Evolutionary conservation across 1,140 invertebrate species (phyloP).

Genomic region (Pinna nobilis): DNA sequence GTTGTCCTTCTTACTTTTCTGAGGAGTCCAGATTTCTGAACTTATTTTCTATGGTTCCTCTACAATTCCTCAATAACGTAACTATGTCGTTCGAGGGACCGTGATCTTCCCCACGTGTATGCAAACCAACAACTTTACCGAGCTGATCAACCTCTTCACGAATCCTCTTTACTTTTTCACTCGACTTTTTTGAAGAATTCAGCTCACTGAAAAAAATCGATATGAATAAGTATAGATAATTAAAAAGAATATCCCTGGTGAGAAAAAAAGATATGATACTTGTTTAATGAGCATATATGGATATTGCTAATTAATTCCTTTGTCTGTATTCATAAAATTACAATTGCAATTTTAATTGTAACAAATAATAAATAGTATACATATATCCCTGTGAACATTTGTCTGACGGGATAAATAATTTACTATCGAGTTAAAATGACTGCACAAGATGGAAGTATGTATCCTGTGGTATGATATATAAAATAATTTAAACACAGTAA

Average conservation of each 20-base stretch:
- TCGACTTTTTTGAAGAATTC: background rate
- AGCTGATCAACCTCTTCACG: background rate
- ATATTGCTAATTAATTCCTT: too few species aligned
- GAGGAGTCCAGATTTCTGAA: background rate
- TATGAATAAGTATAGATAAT: background rate
- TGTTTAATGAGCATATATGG: background rate
- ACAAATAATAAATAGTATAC: background rate
- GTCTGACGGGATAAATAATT: background rate
- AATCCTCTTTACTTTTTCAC: background rate
- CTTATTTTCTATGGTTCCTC: background rate
- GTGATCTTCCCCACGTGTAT: too few species aligned
- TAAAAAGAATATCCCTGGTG: background rate
- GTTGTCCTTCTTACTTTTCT: too few species aligned
- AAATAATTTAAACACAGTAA: background rate
- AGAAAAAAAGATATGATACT: background rate
- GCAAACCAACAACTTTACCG: conserved; percentile 1
- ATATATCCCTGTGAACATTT: background rate
- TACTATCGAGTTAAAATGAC: too few species aligned
- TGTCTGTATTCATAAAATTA: background rate
- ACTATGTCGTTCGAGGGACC: background rate
- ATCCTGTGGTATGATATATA: too few species aligned
- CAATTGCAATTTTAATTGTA: background rate
- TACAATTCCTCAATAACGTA: conserved; percentile 2
- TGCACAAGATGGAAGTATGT: too few species aligned
- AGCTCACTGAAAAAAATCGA: conserved; percentile 1